phyloP scores from a whole-genome alignment of 2,888 invertebrate species.

The Andrena fulva region DNA sequence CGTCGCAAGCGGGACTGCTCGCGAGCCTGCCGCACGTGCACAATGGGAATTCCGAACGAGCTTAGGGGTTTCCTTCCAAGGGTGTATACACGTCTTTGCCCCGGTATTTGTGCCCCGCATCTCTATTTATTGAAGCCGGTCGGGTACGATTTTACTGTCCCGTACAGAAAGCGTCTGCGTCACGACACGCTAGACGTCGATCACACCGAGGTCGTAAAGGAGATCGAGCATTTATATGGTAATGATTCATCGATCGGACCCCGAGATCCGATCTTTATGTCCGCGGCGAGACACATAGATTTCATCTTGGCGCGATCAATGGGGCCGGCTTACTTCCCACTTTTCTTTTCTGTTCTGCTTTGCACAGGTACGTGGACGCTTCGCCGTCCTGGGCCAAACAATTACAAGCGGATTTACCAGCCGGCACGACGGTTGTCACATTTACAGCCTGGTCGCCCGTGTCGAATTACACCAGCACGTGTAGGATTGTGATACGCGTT shows the following conservation, averaged over 20 bases:
- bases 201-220: conserved; percentile 44
- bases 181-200: conserved; percentile 50
- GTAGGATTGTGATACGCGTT: conserved; percentile 87
- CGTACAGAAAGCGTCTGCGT: conserved; percentile 40
- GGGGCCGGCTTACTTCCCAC: not conserved
- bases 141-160: conserved; percentile 6
- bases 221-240: conserved; percentile 54
- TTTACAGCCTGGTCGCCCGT: conserved; percentile 87
- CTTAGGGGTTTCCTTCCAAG: conserved; percentile 59
- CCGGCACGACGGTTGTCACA: conserved; percentile 87
- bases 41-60: conserved; percentile 74
- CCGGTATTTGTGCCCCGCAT: conserved; percentile 34
- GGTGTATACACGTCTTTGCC: conserved; percentile 46
- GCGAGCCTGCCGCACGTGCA: conserved; percentile 32
- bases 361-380: conserved; percentile 87
- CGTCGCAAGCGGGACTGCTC: conserved; percentile 35
- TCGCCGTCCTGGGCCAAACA: conserved; percentile 88
- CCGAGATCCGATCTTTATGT: not conserved
- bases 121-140: conserved; percentile 46
- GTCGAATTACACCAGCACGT: conserved; percentile 86
- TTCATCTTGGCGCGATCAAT: not conserved
- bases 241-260: conserved; percentile 53
- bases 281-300: not conserved
- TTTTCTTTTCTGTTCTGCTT: conserved; percentile 58
- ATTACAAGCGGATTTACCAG: conserved; percentile 87